Percentiles rank a stretch among this genome's conserved stretches.
Conservation (phyloP, 1,140 invertebrate genomes). For the Zophobas atratus region DNA sequence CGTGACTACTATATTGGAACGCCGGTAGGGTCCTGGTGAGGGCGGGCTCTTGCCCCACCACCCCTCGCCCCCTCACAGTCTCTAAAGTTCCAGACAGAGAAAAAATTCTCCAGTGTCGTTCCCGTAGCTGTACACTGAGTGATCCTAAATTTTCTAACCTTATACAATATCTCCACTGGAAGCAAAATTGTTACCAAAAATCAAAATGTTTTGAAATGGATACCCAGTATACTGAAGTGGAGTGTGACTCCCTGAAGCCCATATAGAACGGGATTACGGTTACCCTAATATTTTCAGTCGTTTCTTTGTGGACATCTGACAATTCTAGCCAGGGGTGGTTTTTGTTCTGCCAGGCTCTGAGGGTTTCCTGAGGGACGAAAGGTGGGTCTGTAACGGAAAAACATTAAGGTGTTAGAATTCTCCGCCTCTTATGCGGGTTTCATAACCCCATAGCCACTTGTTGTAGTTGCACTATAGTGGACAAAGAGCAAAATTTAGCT, state of each 20-base stretch:
- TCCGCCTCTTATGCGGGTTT: too few relatives aligned
- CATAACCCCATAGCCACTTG: too few relatives aligned
- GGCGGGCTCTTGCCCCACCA: slow-evolving; percentile 96
- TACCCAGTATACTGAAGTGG: slow-evolving; percentile 94
- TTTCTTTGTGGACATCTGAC: slow-evolving; percentile 98
- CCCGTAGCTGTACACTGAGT: slow-evolving; percentile 90
- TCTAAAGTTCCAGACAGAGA: slow-evolving; percentile 95
- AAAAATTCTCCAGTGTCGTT: slow-evolving; percentile 98
- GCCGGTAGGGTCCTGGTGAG: slow-evolving; percentile 90
- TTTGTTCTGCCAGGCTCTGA: slow-evolving; percentile 96
- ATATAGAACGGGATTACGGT: slow-evolving; percentile 99
- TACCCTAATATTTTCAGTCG: slow-evolving; percentile 94
- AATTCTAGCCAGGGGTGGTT: slow-evolving; percentile 98
- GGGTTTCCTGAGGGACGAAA: slow-evolving; percentile 90
- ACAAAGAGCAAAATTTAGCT: too few relatives aligned
- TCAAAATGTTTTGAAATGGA: slow-evolving; percentile 44
- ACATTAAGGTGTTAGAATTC: not conserved
- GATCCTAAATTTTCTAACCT: slow-evolving; percentile 94
- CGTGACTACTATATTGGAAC: slow-evolving; percentile 98
- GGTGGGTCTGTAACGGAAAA: slow-evolving; percentile 78
- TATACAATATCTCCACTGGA: slow-evolving; percentile 95
- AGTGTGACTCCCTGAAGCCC: slow-evolving; percentile 92
- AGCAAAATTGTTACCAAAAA: slow-evolving; percentile 59
- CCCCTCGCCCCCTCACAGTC: slow-evolving; percentile 93
- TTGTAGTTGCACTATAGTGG: too few relatives aligned